Conservation (phyloP, 2,888 invertebrate genomes). For the Blera fallax region DNA sequence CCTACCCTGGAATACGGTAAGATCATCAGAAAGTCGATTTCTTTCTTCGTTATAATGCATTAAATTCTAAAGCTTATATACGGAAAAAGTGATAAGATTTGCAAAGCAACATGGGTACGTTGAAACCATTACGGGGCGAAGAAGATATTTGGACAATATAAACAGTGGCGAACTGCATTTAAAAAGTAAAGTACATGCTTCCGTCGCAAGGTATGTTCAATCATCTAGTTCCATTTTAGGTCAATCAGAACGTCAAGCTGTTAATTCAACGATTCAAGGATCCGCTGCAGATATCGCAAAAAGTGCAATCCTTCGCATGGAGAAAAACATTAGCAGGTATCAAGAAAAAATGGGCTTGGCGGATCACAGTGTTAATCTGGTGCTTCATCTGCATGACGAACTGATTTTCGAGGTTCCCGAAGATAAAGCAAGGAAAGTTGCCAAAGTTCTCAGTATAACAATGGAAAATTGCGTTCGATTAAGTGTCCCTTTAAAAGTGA, state of each 20-base stretch:
- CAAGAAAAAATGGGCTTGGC: constrained; percentile 76
- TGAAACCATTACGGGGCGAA: constrained; percentile 90
- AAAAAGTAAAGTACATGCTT: constrained; percentile 83
- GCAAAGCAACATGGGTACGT: constrained; percentile 90
- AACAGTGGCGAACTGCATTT: constrained; percentile 84
- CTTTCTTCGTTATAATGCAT: constrained; percentile 76
- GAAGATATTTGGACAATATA: constrained; percentile 90
- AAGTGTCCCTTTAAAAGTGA: constrained; percentile 92
- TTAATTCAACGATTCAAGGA: constrained; percentile 97
- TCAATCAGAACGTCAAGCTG: constrained; percentile 96
- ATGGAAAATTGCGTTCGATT: constrained; percentile 91
- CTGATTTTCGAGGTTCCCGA: constrained; percentile 93
- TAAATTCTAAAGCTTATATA: constrained; percentile 74
- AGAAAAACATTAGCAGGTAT: constrained; percentile 83
- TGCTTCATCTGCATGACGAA: constrained; percentile 98
- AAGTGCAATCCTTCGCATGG: constrained; percentile 91
- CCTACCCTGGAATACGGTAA: constrained; percentile 88
- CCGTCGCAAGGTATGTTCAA: not conserved
- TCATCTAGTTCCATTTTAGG: constrained; percentile 81
- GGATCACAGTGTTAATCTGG: constrained; percentile 84
- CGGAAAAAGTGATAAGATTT: constrained; percentile 83
- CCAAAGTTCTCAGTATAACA: constrained; percentile 86
- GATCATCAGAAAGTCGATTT: constrained; percentile 78
- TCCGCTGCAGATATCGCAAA: constrained; percentile 98
- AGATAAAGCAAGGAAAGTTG: constrained; percentile 84